Conservation (phyloP, 2,113 vertebrate genomes). For the Megaptera novaeangliae region DNA sequence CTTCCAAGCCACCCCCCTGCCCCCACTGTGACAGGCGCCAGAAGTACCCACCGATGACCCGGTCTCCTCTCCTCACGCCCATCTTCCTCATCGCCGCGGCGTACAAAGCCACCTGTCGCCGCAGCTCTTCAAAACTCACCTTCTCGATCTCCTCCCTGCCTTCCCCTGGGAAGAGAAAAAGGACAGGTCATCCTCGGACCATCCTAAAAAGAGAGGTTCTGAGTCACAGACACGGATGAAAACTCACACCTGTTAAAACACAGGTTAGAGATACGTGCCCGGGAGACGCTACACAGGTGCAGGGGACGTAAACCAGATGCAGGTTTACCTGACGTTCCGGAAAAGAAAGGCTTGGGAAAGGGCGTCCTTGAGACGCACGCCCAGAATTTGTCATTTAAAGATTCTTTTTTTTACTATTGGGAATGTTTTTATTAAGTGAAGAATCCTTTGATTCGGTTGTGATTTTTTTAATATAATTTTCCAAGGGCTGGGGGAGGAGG, state of each 20-base stretch:
- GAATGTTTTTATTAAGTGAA: background rate
- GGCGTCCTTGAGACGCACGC: background rate
- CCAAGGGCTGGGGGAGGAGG: background rate
- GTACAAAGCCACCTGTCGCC: slow-evolving; percentile 89
- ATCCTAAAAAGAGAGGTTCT: background rate
- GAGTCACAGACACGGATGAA: background rate
- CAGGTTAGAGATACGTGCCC: background rate
- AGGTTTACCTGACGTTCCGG: rapidly evolving
- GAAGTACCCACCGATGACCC: slow-evolving; percentile 90
- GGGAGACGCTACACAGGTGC: rapidly evolving
- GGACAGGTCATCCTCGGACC: rapidly evolving
- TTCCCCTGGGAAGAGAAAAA: slow-evolving; percentile 85
- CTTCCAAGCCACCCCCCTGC: background rate
- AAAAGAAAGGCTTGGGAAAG: background rate
- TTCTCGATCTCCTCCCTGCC: slow-evolving; percentile 92
- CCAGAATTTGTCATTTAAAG: background rate
- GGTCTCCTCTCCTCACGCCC: slow-evolving; percentile 90
- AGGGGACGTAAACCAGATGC: too few species aligned
- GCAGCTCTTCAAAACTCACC: slow-evolving; percentile 92
- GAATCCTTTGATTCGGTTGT: background rate
- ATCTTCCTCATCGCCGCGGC: slow-evolving; percentile 96
- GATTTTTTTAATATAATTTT: background rate
- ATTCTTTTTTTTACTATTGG: background rate
- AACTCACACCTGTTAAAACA: too few species aligned
- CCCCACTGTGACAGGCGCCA: background rate